Base-by-base conservation (phyloP, 2,113 vertebrate genomes). In the Choloepus hoffmanni region DNA sequence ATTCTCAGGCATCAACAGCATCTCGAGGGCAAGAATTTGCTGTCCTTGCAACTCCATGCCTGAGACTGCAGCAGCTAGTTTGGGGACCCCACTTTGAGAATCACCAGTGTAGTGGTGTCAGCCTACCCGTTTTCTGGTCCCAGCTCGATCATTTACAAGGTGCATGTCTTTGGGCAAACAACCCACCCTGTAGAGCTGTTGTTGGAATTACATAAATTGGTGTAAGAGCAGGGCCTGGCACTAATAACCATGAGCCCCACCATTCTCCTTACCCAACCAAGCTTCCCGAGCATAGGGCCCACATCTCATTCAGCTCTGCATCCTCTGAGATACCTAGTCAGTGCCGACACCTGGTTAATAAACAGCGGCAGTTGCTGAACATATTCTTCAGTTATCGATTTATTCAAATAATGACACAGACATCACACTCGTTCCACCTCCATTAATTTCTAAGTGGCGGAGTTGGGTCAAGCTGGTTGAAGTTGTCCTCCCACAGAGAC, bases 81-180 rank as follows among this genome's bases (percentile, higher is more conserved):
- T 7, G 0, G 18, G 43, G 24, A 14, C 60, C 85, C 15, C 21
- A 48, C 45, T 83, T 53, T 28, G 40, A 62, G 77, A 73, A 50
- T 33, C 45, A 23, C 85, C 18, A 30, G 40, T 58, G 19, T 21
- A n/a, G 50, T 10, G 36, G 16, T 5, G 13, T 55, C 12, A 1
- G 24, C 24, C 1, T 53, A 1, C 33, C 72, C 30, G 73, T 45
- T 15, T n/a, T 62, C 72, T 85, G 7, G 3, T 48, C 33, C 18
- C 24, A 33, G 24, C 11, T 43, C 48, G 5, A 6, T 89, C 72
- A 9, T 67, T 65, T 33, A 26, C 26, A 43, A 43, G 72, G 15
- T 82, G 33, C 90, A 28, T 78, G 15, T 96, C 84, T 92, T 58
- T 53, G 53, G 19, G 30, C 28, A 88, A 67, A 43, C 43, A 65